phyloP scores from a whole-genome alignment of 2,888 invertebrate genomes.

The Dasysyrphus albostriatus region DNA sequence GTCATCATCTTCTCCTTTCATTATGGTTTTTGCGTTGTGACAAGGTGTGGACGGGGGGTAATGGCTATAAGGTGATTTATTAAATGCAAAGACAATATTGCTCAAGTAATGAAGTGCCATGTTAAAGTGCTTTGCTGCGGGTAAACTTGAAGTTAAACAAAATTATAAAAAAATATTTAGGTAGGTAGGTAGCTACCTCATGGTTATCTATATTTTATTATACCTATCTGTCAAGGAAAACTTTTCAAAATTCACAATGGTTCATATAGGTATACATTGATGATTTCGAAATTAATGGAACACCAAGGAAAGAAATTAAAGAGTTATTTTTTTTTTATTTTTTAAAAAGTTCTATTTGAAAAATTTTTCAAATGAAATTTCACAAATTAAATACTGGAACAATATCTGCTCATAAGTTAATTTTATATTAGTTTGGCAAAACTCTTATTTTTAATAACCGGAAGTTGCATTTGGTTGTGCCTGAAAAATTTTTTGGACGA shows the following conservation, averaged over 20 bases:
- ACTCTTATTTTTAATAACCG: too few species aligned
- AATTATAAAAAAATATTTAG: conserved; percentile 71
- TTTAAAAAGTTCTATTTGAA: too few species aligned
- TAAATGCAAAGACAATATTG: conserved; percentile 59
- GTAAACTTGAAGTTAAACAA: conserved; percentile 38
- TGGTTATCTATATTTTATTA: conserved; percentile 2
- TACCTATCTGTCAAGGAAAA: conserved; percentile 15
- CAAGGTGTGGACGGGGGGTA: not conserved
- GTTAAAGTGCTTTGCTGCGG: conserved; percentile 55
- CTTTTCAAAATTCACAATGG: conserved; percentile 18
- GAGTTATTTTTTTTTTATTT: too few species aligned
- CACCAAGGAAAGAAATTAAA: too few species aligned
- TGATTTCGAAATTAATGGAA: too few species aligned
- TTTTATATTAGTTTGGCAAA: too few species aligned
- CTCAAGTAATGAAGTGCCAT: conserved; percentile 60
- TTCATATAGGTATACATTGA: too few species aligned
- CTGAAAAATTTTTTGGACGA: too few species aligned
- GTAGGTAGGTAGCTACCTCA: conserved; percentile 5
- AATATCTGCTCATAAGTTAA: too few species aligned
- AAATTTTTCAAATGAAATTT: too few species aligned
- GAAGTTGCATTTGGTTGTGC: too few species aligned
- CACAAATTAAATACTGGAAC: too few species aligned
- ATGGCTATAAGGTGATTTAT: conserved; percentile 43
- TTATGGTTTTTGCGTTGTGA: not conserved
- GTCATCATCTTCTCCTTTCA: conserved; percentile 7